Percentiles rank a stretch among this genome's conserved stretches.
Evolutionary conservation across 2,888 invertebrate genomes (phyloP).

Genomic region (Antheraea yamamai): DNA sequence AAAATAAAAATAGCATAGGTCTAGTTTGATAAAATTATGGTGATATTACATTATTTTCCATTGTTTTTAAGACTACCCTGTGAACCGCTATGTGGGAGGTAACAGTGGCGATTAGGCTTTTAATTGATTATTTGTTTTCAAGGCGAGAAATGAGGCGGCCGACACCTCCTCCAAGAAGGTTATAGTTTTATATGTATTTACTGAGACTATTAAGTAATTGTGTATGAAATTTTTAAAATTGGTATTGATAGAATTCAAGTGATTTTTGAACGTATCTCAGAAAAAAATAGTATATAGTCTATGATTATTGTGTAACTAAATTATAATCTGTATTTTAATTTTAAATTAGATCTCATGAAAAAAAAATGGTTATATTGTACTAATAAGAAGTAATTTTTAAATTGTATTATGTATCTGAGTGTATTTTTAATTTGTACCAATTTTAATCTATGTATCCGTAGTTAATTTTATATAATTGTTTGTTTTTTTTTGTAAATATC

Average conservation of each 20-base stretch:
- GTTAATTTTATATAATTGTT: not conserved
- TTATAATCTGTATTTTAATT: not conserved
- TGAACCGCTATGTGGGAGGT: conserved; percentile 23
- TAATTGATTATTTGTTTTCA: conserved; percentile 25
- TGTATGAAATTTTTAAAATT: not conserved
- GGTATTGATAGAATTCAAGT: not conserved
- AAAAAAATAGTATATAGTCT: not conserved
- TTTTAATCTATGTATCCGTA: not conserved
- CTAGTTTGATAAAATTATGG: not conserved
- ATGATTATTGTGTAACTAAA: not conserved
- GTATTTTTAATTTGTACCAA: not conserved
- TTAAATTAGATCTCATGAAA: not conserved
- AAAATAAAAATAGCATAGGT: too few species aligned
- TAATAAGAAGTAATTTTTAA: too few species aligned
- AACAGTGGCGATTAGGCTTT: conserved; percentile 5
- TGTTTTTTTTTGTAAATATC: not conserved
- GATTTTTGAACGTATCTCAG: not conserved
- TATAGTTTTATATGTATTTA: conserved; percentile 16
- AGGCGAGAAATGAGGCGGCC: conserved; percentile 25
- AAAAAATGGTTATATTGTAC: not conserved
- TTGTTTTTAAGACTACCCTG: conserved; percentile 22
- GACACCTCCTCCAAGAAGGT: conserved; percentile 23
- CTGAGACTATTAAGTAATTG: not conserved
- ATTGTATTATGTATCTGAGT: too few species aligned
- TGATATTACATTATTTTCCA: not conserved